These are phyloP conservation scores for Oenanthe melanoleuca DNA, from an alignment of 2,113 vertebrate genomes.

Conservation along the genomic window DNA sequence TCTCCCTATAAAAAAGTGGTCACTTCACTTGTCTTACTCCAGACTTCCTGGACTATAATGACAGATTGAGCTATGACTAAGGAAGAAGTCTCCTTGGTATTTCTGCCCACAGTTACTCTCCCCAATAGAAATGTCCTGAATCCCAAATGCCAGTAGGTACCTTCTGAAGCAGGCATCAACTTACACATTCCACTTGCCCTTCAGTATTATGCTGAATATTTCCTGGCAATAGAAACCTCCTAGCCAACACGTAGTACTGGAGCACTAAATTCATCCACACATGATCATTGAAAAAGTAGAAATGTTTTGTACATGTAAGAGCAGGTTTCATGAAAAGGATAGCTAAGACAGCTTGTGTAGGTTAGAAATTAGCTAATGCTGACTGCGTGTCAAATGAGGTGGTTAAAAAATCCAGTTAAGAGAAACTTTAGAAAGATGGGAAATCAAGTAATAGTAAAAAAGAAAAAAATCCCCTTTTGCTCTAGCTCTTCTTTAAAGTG, in stretches of 20 bases:
- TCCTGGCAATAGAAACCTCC: background rate
- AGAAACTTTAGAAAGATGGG: background rate
- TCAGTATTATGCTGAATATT: background rate
- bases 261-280: background rate
- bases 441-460: background rate
- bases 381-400: background rate
- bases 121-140: background rate
- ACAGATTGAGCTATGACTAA: background rate
- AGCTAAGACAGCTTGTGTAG: background rate
- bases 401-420: background rate
- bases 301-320: background rate
- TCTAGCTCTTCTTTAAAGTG: background rate
- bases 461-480: background rate
- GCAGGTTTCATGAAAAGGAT: background rate
- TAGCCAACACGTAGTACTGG: too few relatives aligned
- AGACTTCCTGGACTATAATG: background rate
- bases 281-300: background rate
- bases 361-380: background rate
- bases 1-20: background rate
- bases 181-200: fast-evolving
- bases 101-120: background rate
- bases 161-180: background rate
- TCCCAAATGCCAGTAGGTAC: background rate
- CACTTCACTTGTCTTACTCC: background rate
- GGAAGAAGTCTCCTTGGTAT: background rate